Conservation (phyloP, 2,888 invertebrate genomes). For the Alcis repandata region DNA sequence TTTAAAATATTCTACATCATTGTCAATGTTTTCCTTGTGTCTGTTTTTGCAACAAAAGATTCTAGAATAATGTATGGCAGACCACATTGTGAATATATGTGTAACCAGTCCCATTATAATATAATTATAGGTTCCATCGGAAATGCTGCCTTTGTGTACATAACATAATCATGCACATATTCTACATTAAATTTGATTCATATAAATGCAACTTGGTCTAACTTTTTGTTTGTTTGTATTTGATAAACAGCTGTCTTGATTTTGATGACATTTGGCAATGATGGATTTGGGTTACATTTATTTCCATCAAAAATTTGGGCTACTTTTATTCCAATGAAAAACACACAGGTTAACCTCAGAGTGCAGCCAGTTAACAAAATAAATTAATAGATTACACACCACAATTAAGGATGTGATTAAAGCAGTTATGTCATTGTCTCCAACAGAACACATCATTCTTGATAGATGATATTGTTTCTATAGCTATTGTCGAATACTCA, state of each 20-base stretch:
- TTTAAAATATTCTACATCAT: slow-evolving; percentile 6
- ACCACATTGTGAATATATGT: not conserved
- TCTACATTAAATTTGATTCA: not conserved
- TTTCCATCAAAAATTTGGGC: no score
- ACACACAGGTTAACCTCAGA: not conserved
- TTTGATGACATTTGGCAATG: no score
- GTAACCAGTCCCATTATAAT: slow-evolving; percentile 4
- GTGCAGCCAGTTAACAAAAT: slow-evolving; percentile 1
- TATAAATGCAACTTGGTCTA: not conserved
- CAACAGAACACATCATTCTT: slow-evolving; percentile 25
- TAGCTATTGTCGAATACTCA: slow-evolving; percentile 78
- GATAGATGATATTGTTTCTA: not conserved
- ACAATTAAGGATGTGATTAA: slow-evolving; percentile 39
- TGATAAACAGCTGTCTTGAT: no score
- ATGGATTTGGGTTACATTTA: no score
- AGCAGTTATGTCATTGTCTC: slow-evolving; percentile 40
- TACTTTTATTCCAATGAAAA: not conserved
- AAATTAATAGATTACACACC: slow-evolving; percentile 27
- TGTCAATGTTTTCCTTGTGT: slow-evolving; percentile 21
- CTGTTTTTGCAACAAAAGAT: slow-evolving; percentile 18
- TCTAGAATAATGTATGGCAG: not conserved
- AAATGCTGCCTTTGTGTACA: slow-evolving; percentile 12
- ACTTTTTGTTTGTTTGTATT: no score
- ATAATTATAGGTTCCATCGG: slow-evolving; percentile 15
- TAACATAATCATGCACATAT: not conserved